These are phyloP conservation scores for Leptodactylus fuscus DNA, from an alignment of 2,113 vertebrate species.

Conservation along the genomic window DNA sequence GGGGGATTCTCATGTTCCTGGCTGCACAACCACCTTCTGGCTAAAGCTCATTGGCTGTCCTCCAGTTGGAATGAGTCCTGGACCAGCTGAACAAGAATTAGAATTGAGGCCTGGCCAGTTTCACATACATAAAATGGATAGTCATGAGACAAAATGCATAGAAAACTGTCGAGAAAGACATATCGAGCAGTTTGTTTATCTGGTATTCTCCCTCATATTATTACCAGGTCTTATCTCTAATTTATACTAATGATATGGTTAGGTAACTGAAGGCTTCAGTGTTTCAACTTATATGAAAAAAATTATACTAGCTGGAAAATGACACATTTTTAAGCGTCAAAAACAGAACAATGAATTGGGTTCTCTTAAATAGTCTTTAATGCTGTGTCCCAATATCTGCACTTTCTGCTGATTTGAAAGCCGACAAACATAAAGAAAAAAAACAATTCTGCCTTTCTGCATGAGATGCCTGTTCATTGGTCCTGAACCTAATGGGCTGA, in stretches of 20 bases:
- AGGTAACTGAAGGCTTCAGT: no score
- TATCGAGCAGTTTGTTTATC: not conserved
- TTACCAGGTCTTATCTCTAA: not conserved
- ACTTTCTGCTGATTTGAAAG: no score
- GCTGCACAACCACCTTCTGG: conserved; percentile 56
- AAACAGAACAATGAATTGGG: no score
- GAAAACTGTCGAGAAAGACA: conserved; percentile 20
- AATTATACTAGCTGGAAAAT: no score
- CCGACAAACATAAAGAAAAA: no score
- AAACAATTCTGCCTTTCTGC: no score
- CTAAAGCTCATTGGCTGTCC: conserved; percentile 44
- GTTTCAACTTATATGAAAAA: no score
- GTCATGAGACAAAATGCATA: conserved; percentile 23
- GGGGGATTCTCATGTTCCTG: conserved; percentile 56
- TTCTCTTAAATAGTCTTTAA: no score
- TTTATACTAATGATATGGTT: not conserved
- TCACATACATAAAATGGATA: conserved; percentile 24
- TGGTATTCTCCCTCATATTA: not conserved
- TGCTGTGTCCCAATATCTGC: no score
- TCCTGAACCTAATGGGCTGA: no score
- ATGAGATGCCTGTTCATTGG: no score
- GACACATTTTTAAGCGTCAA: no score
- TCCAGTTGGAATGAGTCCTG: conserved; percentile 52
- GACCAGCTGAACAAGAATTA: conserved; percentile 55
- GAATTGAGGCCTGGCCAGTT: conserved; percentile 49